Evolutionary conservation across 1,140 invertebrate genomes (phyloP).

Genomic region (Bathynomus jamesi): DNA sequence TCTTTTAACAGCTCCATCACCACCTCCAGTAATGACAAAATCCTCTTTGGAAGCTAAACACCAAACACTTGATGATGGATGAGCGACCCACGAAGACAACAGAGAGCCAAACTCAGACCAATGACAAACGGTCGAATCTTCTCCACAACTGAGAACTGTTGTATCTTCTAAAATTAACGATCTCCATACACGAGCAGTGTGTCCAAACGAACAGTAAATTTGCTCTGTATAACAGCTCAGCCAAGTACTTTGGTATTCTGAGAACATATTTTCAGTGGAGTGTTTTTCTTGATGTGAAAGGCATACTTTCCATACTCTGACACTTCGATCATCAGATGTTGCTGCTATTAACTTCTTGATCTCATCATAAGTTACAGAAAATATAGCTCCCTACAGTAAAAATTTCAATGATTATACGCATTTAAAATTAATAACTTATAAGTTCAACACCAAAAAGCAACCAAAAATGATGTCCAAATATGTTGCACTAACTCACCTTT

Average conservation of each 20-base stretch:
- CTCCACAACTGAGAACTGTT: neutral
- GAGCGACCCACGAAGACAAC: neutral
- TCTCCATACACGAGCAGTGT: neutral
- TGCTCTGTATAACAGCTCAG: neutral
- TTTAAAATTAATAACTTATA: neutral
- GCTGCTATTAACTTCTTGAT: neutral
- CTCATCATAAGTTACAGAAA: neutral
- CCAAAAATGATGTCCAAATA: neutral
- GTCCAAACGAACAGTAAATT: neutral
- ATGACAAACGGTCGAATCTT: neutral
- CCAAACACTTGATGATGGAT: neutral
- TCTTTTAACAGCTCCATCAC: neutral
- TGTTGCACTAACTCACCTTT: neutral
- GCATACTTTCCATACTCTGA: neutral
- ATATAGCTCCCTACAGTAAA: neutral
- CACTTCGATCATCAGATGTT: neutral
- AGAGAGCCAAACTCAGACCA: neutral
- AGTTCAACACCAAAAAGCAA: neutral
- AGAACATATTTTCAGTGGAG: neutral
- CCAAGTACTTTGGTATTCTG: neutral
- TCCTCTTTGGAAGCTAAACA: neutral
- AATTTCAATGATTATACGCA: neutral
- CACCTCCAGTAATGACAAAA: neutral
- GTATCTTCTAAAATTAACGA: neutral
- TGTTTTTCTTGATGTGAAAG: neutral